Evolutionary conservation across 2,113 vertebrate species (phyloP).

Genomic region (Leptobrachium leishanense): DNA sequence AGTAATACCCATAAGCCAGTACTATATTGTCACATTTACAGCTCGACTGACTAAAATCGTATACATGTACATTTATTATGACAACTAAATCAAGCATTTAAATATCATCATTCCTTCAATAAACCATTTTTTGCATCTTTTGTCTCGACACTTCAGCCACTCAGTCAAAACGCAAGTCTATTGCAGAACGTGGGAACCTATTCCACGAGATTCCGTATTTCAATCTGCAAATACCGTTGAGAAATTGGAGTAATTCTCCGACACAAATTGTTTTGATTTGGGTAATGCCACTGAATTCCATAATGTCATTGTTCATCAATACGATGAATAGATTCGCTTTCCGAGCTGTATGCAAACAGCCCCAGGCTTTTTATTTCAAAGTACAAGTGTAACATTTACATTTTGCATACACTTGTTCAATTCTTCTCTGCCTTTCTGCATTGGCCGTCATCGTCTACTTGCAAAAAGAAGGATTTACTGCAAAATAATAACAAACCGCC

Average conservation of each 20-base stretch:
- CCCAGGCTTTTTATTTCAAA: neutral
- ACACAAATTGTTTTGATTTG: constrained; percentile 12
- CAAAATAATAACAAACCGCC: neutral
- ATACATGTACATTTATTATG: too few species aligned
- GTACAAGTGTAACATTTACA: neutral
- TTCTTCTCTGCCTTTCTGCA: neutral
- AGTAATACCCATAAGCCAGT: too few species aligned
- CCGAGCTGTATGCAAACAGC: neutral
- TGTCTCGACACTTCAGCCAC: too few species aligned
- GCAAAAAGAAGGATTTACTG: constrained; percentile 14
- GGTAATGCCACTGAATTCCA: neutral
- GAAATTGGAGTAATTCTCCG: constrained; percentile 6
- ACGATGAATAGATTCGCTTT: constrained; percentile 1
- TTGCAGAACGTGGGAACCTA: too few species aligned
- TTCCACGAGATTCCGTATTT: neutral
- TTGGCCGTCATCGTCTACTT: neutral
- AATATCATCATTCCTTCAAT: too few species aligned
- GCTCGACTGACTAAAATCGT: too few species aligned
- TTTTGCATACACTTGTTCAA: neutral
- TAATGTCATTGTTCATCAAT: constrained; percentile 25
- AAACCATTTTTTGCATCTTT: too few species aligned
- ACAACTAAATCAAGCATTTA: too few species aligned
- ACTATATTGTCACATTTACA: too few species aligned
- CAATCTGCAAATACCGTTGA: neutral
- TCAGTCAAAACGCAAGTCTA: too few species aligned